Evolutionary conservation across 2,888 invertebrate species (phyloP), one percentile per base, ranked within the genome.

Genomic region (Eumacrocentrus americanus): DNA sequence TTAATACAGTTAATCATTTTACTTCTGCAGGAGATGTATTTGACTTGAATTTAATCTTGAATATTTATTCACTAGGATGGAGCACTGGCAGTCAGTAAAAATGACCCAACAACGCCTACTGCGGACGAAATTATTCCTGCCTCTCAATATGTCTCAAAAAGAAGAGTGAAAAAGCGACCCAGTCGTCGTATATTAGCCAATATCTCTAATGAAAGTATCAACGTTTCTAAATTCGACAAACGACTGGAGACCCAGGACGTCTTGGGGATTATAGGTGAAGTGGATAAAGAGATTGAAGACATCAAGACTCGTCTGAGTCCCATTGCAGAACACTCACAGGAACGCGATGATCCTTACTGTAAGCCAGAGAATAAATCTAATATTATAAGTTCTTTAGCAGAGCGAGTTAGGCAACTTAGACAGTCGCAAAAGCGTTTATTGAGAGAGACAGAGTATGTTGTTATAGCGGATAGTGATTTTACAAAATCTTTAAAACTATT

Each of bases 151-250:
- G 63, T 74, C 7, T 61, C 57, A 6, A 67, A 46, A 7, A 72
- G 65, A 57, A 71, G 61, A 25, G 18, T 42, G 35, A 60, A 65
- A 47, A 57, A 58, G 47, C 60, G 64, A 12, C 65, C 68, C 0
- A 75, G 73, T 55, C 68, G 75, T 22, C 65, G 71, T 46, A 73
- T 77, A 57, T 70, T 76, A 12, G 67, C 67, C 18, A 52, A 44
- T 7, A 20, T 54, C 6, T 44, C 54, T 3, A 54, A 44, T 34
- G n/a, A 25, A 1, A 22, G 12, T 46, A 6, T 12, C 9, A 46
- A 35, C 14, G 34, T 12, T 18, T 6, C 38, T 40, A 7, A 18
- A 4, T 40, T 44, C 2, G 29, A 22, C 22, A 34, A 37, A 47
- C 42, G 20, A 34, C 9, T 34, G 3, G 14, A 25, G 7, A 23